Conservation (phyloP, 2,888 invertebrate species). For the Heliconius erato region DNA sequence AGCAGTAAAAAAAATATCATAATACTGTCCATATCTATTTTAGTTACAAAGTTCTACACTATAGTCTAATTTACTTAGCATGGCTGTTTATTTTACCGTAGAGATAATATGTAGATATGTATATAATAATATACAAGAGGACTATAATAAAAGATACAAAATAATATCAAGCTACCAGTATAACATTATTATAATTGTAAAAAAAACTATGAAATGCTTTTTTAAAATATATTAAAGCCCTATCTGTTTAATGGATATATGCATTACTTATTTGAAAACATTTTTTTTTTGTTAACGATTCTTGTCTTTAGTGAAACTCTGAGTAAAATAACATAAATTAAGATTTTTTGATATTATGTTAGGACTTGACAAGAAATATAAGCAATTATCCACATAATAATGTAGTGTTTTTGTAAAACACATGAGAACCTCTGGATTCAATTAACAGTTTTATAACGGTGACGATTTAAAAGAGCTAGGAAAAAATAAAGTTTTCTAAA, state of each 20-base stretch:
- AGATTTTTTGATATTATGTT: not conserved
- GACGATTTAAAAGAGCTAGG: no score
- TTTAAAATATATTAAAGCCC: not conserved
- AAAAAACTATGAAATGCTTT: not conserved
- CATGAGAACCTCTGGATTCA: no score
- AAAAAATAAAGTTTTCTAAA: no score
- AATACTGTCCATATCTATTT: not conserved
- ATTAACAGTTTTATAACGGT: no score
- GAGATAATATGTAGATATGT: constrained; percentile 7
- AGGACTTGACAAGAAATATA: not conserved
- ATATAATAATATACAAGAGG: constrained; percentile 6
- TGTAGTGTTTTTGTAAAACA: no score
- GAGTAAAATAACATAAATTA: not conserved
- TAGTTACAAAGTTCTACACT: constrained; percentile 1
- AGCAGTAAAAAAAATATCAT: not conserved
- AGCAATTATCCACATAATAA: no score
- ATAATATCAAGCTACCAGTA: not conserved
- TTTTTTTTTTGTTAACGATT: not conserved
- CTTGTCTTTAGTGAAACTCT: not conserved
- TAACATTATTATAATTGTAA: not conserved
- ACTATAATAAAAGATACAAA: not conserved
- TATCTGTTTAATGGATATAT: not conserved
- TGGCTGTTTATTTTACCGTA: not conserved
- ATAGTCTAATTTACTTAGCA: constrained; percentile 1
- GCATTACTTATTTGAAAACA: no score